Evolutionary conservation across 2,797 vertebrate genomes (phyloP).

Genomic region (Mallotus villosus): DNA sequence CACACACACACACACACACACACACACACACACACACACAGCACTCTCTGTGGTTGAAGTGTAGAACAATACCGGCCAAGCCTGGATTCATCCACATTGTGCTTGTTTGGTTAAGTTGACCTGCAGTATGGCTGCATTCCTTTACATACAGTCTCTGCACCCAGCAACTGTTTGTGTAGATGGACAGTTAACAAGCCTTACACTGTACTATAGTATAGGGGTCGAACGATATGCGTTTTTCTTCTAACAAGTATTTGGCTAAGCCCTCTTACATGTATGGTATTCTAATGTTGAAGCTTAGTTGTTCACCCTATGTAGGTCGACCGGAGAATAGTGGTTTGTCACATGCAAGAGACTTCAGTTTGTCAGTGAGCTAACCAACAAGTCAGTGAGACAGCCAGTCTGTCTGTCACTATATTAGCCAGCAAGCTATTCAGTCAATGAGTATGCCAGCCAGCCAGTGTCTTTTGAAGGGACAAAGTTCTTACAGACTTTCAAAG

Average conservation of each 20-base stretch:
- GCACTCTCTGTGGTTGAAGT: not conserved
- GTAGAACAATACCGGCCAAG: slow-evolving; percentile 17
- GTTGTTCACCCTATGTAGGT: too few relatives aligned
- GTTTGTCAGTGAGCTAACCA: not conserved
- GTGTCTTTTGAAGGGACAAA: not conserved
- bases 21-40: slow-evolving; percentile 12
- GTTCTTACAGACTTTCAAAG: not conserved
- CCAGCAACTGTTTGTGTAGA: not conserved
- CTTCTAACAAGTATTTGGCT: too few relatives aligned
- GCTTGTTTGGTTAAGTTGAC: slow-evolving; percentile 5
- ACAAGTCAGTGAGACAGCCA: too few relatives aligned
- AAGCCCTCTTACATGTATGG: too few relatives aligned
- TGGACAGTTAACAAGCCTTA: not conserved
- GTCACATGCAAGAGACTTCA: not conserved
- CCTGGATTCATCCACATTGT: slow-evolving; percentile 54
- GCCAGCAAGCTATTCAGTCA: too few relatives aligned
- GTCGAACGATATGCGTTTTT: too few relatives aligned
- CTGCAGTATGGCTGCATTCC: slow-evolving; percentile 10
- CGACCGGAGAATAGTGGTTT: not conserved
- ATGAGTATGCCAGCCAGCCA: not conserved
- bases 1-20: slow-evolving; percentile 14
- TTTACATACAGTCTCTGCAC: not conserved
- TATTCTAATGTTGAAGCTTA: too few relatives aligned
- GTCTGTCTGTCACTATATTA: too few relatives aligned
- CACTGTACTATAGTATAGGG: not conserved